Evolutionary conservation across 92 coral and sea anemone genomes (phyloP).

Genomic region (Montipora capitata): DNA sequence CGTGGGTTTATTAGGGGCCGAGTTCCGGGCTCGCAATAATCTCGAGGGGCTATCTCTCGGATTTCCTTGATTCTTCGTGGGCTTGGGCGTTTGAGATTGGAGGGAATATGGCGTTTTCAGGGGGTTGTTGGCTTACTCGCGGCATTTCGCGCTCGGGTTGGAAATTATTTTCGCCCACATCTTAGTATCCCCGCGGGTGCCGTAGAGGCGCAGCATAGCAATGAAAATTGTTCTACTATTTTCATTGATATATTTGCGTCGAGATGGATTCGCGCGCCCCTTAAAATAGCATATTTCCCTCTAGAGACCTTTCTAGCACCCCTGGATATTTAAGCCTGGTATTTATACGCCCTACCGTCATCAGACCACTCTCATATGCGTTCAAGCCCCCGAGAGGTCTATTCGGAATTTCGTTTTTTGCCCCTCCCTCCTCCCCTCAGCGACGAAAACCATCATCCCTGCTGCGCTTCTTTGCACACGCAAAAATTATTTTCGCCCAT

Average conservation of each 20-base stretch:
- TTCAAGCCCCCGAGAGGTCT: too few relatives aligned
- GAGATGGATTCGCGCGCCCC: background rate
- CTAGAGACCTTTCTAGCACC: too few relatives aligned
- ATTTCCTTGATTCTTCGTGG: background rate
- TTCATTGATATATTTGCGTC: background rate
- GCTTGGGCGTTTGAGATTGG: constrained; percentile 9
- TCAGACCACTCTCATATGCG: too few relatives aligned
- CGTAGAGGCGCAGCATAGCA: constrained; percentile 3
- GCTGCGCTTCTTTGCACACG: too few relatives aligned
- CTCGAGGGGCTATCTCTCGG: background rate
- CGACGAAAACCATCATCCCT: too few relatives aligned
- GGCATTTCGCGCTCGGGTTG: background rate
- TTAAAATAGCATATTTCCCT: background rate
- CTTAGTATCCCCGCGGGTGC: constrained; percentile 10
- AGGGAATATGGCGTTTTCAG: background rate
- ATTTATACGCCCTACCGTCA: too few relatives aligned
- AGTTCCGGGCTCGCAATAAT: constrained; percentile 12
- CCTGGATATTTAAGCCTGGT: too few relatives aligned
- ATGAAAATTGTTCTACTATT: constrained; percentile 12
- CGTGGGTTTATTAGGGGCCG: background rate
- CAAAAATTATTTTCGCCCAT: background rate
- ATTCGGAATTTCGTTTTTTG: too few relatives aligned
- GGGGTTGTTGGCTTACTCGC: background rate
- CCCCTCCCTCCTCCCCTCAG: too few relatives aligned
- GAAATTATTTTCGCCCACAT: constrained; percentile 19